Conservation (phyloP, 2,113 vertebrate species). For the Callospermophilus lateralis region DNA sequence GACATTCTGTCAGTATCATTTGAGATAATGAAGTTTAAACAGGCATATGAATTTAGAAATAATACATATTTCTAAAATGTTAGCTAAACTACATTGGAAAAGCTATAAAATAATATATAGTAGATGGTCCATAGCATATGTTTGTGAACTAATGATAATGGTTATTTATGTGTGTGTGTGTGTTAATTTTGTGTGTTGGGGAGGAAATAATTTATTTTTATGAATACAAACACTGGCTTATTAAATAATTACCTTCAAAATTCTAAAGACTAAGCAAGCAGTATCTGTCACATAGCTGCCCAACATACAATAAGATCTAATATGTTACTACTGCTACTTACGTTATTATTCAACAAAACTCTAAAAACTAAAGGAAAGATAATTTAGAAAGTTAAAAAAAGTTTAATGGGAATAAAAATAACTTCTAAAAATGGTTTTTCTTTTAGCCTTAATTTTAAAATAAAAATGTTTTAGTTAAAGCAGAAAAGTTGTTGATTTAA, state of each 20-base stretch:
- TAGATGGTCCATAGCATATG: conserved; percentile 97
- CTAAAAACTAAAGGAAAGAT: conserved; percentile 90
- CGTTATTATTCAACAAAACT: conserved; percentile 91
- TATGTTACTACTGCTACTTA: conserved; percentile 89
- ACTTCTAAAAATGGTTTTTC: conserved; percentile 83
- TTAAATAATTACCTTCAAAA: conserved; percentile 87
- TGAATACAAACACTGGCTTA: conserved; percentile 89
- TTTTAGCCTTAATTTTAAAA: conserved; percentile 79
- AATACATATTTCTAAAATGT: conserved; percentile 98
- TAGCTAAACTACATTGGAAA: conserved; percentile 97
- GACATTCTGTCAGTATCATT: conserved; percentile 99
- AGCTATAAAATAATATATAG: conserved; percentile 98
- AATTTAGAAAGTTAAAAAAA: conserved; percentile 88
- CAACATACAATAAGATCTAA: conserved; percentile 86
- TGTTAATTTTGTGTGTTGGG: conserved; percentile 88
- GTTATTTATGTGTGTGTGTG: conserved; percentile 93
- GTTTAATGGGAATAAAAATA: conserved; percentile 88
- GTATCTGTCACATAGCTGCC: conserved; percentile 85
- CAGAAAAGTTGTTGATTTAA: conserved; percentile 79
- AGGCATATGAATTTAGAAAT: conserved; percentile 99
- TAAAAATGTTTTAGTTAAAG: conserved; percentile 79
- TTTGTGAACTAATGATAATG: conserved; percentile 99
- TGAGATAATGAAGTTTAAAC: conserved; percentile 99
- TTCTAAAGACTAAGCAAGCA: conserved; percentile 89
- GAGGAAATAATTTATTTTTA: conserved; percentile 88